Evolutionary conservation across 1,140 invertebrate species (phyloP), one percentile per base, ranked within the genome.

Genomic region (Lineus longissimus): DNA sequence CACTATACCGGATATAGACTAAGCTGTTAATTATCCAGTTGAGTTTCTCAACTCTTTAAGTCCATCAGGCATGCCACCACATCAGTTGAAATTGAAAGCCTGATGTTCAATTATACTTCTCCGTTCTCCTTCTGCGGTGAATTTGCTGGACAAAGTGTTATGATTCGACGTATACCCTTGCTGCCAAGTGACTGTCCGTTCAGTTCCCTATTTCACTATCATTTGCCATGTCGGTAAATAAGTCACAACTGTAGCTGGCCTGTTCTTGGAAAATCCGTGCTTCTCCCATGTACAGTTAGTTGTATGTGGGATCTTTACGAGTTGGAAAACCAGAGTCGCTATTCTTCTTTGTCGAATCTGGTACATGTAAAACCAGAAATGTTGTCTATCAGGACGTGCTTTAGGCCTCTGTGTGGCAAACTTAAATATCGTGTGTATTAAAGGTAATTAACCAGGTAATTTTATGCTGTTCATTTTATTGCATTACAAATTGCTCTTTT

Each of bases 141-240:
- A 15, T 40, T 29, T 25, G 59, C 33, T 56, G 62, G 64, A 9
- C 30, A 66, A 58, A n/a, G 19, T 47, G 65, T 75, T 22, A 66
- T 67, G 27, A 69, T 76, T 11, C 69, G 67, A 33, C 57, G 54
- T 51, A 67, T 69, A 17, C 62, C 57, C 11, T 6, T 74, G 2
- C 64, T 64, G 30, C 70, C 71, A 54, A 66, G 57, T 13, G 70
- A 73, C 30, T n/a, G 11, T 19, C 65, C 70, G 15, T 70, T 74
- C 84, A 86, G 65, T 85, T 86, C 78, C 82, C 83, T 23, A 45
- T 87, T 0, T 68, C 77, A 62, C 59, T 82, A 2, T 69, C 73
- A 2, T 86, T 85, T 74, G 80, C 83, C 27, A 84, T 86, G 74
- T 83, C 84, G 0, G 83, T 86, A 2, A 86, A 86, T 71, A 86